Evolutionary conservation across 2,888 invertebrate genomes (phyloP).

Genomic region (Rosalia funebris): DNA sequence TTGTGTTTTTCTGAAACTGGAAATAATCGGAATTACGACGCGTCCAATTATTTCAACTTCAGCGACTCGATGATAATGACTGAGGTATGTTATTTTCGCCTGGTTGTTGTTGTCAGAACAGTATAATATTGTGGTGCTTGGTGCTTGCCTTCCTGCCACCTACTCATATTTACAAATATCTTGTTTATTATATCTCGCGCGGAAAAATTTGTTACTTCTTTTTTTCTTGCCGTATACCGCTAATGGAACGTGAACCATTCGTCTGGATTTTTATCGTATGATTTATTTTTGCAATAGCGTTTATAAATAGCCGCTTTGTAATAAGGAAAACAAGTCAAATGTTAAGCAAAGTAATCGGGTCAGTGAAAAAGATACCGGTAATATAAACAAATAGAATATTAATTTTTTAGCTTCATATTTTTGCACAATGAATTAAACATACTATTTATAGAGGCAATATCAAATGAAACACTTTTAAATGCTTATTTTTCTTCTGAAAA

Average conservation of each 20-base stretch:
- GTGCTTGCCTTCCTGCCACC: too few relatives aligned
- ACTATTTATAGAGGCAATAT: too few relatives aligned
- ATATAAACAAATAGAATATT: neutral
- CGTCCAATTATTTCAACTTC: too few relatives aligned
- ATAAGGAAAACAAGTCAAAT: neutral
- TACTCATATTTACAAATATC: neutral
- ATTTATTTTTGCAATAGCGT: constrained; percentile 1
- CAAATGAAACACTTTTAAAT: too few relatives aligned
- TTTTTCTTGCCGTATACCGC: neutral
- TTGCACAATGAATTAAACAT: too few relatives aligned
- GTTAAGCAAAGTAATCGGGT: neutral
- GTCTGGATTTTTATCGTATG: neutral
- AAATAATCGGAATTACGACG: too few relatives aligned
- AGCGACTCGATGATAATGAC: too few relatives aligned
- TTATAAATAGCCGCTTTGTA: constrained; percentile 4
- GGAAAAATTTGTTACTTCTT: neutral
- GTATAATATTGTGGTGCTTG: too few relatives aligned
- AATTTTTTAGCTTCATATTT: neutral
- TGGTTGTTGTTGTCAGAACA: too few relatives aligned
- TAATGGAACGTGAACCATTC: neutral
- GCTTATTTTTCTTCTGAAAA: neutral
- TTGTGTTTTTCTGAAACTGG: too few relatives aligned
- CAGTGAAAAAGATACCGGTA: constrained; percentile 2
- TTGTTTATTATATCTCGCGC: neutral
- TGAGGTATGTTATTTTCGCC: too few relatives aligned